A percentile compares a stretch with the other conserved stretches of the same genome.
phyloP scores from a whole-genome alignment of 2,888 invertebrate genomes.

The Watsonalla binaria region DNA sequence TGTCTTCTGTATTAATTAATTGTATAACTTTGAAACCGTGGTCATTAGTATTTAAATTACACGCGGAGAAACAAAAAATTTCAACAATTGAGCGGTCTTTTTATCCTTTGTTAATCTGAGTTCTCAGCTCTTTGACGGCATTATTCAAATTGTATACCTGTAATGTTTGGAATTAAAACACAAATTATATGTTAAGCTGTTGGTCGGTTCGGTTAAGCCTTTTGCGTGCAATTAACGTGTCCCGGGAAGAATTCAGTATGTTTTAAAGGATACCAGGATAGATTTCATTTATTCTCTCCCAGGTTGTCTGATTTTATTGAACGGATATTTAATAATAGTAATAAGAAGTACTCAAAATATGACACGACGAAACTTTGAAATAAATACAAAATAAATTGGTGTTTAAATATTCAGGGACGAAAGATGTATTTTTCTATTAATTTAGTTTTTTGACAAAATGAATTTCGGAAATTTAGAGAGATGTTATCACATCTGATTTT shows the following conservation, averaged over 20 bases:
- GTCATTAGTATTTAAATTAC: constrained; percentile 5
- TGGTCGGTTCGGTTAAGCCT: background rate
- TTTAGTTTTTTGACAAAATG: too few relatives aligned
- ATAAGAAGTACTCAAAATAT: too few relatives aligned
- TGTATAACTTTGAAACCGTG: background rate
- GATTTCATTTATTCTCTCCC: too few relatives aligned
- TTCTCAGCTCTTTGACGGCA: constrained; percentile 33
- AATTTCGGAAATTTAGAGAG: too few relatives aligned
- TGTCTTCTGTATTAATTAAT: background rate
- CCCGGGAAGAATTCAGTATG: background rate
- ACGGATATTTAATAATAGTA: too few relatives aligned
- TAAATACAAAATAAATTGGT: too few relatives aligned
- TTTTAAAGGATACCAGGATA: background rate
- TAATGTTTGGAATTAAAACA: constrained; percentile 37
- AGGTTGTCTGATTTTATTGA: too few relatives aligned
- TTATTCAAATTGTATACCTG: constrained; percentile 39
- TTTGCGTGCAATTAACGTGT: background rate
- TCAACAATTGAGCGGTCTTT: background rate
- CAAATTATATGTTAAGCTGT: constrained; percentile 10
- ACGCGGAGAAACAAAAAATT: background rate
- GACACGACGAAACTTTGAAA: too few relatives aligned
- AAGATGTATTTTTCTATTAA: too few relatives aligned
- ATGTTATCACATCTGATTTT: too few relatives aligned
- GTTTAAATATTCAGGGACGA: too few relatives aligned
- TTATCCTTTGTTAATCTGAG: constrained; percentile 19